These are phyloP conservation scores for Paedocypris micromegethes DNA, from an alignment of 2,797 vertebrate genomes.

Conservation along the genomic window DNA sequence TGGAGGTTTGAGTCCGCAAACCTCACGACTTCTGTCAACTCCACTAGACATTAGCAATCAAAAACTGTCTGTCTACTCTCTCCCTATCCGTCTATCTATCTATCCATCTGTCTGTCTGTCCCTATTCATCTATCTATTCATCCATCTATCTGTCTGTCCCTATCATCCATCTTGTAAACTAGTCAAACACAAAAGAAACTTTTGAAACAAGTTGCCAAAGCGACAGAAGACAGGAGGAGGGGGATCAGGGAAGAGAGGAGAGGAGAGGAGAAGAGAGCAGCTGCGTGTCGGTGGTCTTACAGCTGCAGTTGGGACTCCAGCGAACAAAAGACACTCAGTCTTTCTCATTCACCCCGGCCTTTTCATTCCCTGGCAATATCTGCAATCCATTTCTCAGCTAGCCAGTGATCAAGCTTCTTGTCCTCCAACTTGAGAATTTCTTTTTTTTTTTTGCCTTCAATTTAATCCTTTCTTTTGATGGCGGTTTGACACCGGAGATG, in stretches of 20 bases:
- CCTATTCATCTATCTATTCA: no score
- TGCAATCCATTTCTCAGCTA: conserved; percentile 37
- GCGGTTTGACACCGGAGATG: conserved; percentile 21
- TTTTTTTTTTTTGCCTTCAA: conserved; percentile 3
- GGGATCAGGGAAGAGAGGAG: conserved; percentile 22
- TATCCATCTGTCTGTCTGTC: no score
- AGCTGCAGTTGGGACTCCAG: conserved; percentile 44
- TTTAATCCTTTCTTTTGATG: conserved; percentile 29
- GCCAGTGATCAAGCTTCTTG: conserved; percentile 40
- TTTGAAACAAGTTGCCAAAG: neutral
- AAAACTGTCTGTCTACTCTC: no score
- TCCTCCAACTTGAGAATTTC: conserved; percentile 33
- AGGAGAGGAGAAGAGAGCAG: conserved; percentile 30
- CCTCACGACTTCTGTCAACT: conserved; percentile 1
- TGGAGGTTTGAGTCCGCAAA: conserved; percentile 16
- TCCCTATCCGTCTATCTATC: no score
- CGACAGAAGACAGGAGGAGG: conserved; percentile 8
- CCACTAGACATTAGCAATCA: no score
- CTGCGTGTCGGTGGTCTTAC: conserved; percentile 41
- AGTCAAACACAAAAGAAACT: no score
- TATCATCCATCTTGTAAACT: no score
- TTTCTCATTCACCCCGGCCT: conserved; percentile 23
- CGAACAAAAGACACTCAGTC: conserved; percentile 50
- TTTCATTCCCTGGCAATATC: conserved; percentile 32
- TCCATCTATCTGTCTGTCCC: no score